Evolutionary conservation across 2,113 vertebrate species (phyloP), one percentile per base, ranked within the genome.

Genomic region (Paramormyrops kingsleyae): DNA sequence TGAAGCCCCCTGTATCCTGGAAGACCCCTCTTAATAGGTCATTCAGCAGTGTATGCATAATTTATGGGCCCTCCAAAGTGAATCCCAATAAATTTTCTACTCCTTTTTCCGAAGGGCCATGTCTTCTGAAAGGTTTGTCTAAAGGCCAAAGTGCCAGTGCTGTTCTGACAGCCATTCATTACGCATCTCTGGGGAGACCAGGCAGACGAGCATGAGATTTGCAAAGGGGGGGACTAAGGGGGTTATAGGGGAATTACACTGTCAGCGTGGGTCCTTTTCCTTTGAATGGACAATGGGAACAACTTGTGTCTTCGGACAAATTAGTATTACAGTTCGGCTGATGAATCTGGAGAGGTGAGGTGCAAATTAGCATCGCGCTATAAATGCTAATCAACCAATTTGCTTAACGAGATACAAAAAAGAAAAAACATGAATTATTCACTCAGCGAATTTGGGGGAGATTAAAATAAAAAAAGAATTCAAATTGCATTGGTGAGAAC

Each of bases 71-170:
- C 95, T 93, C 94, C 91, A 92, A 93, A 94, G 93, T 94, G 95
- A 95, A 96, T 96, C 93, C 94, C 93, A 93, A 95, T 96, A 95
- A 95, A 96, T 94, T 94, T 88, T 89, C 91, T 91, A 31, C 27
- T 89, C 92, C 90, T 89, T 83, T 89, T 92, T 92, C 92, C 84
- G 92, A 93, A 94, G 91, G 90, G 94, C 89, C 91, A 90, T 91
- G 91, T 95, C 94, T 94, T 93, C 91, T 70, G 89, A 66, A 89
- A 62, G 91, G 91, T 88, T 90, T 13, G 87, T 88, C 49, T 59
- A 88, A 92, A 92, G 93, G 92, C 92, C 74, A 87, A 90, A 89
- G 89, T 88, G 90, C 59, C 83, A 88, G 88, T 90, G 89, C 88
- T 89, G 89, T 89, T 90, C 92, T 93, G 93, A 94, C 93, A 91